Evolutionary conservation across 2,113 vertebrate species (phyloP), one percentile per base, ranked within the genome.

Genomic region (Lota lota): DNA sequence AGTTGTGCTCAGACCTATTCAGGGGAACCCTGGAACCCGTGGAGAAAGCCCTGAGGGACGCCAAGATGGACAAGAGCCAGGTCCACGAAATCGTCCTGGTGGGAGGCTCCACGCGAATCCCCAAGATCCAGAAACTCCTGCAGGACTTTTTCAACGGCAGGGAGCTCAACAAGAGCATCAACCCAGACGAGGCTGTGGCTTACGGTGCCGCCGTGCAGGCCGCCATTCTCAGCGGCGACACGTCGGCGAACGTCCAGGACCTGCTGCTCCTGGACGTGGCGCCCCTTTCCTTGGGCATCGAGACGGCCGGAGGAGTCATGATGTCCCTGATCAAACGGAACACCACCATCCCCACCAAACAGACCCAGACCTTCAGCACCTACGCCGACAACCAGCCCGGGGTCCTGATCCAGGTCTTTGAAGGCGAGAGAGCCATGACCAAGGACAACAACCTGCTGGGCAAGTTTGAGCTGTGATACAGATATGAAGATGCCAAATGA

Each of bases 231-330:
- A 93, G 92, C 19, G 94, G 94, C 61, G 94, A 95, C 82, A 95
- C 94, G 64, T 95, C 94, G 12, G 94, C 93, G 69, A 94, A 95
- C 0, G 93, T 95, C 0, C 93, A 94, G 76, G 93, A 95, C 61
- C 83, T 95, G 77, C 73, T 94, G 68, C 82, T 94, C 5, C 59
- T 95, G 77, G 93, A 94, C 22, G 93, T 94, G 33, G 94, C 93
- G 12, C 93, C 93, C 5, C 81, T 94, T 20, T 94, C 93, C 1
- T 92, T 94, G 5, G 94, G 93, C 0, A 95, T 94, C 22, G 94
- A 95, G 82, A 94, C 94, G 0, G 94, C 94, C 8, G 93, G 94
- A n/a, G 94, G 94, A 0, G 93, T 95, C 53, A 95, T 95, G 94
- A 95, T 93, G 53, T 6, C 53, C 17, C 53, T 56, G 53, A 56